phyloP scores from a whole-genome alignment of 1,140 invertebrate genomes.

The Radopholus similis region DNA sequence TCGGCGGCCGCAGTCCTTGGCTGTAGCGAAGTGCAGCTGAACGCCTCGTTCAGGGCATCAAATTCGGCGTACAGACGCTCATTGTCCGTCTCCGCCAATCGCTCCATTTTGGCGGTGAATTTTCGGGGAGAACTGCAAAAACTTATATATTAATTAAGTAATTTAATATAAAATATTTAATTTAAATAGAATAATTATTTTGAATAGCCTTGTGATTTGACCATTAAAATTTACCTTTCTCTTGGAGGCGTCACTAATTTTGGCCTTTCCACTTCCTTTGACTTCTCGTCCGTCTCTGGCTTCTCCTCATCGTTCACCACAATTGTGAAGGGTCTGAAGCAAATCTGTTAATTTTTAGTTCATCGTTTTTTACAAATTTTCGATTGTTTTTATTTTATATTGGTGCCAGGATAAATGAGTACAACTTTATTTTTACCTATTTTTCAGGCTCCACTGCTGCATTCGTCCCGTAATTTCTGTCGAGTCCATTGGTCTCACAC shows the following conservation, averaged over 20 bases:
- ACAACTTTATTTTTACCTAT: not conserved
- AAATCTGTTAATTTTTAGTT: no score
- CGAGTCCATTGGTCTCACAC: no score
- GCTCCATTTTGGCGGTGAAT: conserved; percentile 35
- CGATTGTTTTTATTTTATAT: not conserved
- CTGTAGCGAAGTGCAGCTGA: not conserved
- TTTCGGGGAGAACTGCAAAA: conserved; percentile 16
- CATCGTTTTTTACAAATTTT: no score
- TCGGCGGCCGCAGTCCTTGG: conserved; percentile 27
- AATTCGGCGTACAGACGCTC: conserved; percentile 32
- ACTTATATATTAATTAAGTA: not conserved
- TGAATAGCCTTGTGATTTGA: not conserved
- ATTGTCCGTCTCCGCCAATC: conserved; percentile 35
- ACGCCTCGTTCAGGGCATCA: conserved; percentile 21
- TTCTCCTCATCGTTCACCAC: not conserved
- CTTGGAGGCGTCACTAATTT: not conserved
- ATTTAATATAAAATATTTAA: not conserved
- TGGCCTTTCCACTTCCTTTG: not conserved
- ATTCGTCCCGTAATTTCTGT: no score
- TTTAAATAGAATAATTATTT: conserved; percentile 5
- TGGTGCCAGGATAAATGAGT: not conserved
- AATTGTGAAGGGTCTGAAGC: not conserved
- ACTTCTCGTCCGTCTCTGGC: no score
- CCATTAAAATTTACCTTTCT: not conserved
- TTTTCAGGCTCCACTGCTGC: no score